A percentile compares a stretch with the other conserved stretches of the same genome.
Conservation (phyloP, 2,888 invertebrate species). For the Cephus nigrinus region DNA sequence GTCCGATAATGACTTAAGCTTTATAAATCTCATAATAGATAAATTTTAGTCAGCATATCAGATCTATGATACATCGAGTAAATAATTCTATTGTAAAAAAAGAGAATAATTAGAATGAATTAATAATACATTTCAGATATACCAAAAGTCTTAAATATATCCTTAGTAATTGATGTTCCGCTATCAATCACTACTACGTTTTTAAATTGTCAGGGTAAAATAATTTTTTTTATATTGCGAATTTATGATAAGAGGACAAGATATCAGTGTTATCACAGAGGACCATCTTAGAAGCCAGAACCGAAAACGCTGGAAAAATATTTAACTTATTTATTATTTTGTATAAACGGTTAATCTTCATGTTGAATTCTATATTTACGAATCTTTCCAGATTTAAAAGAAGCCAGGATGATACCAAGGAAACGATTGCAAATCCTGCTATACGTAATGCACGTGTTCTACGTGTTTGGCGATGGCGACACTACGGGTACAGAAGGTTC, state of each 20-base stretch:
- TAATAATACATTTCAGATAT: not conserved
- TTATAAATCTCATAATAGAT: not conserved
- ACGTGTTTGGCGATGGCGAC: constrained; percentile 31
- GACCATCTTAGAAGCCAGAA: not conserved
- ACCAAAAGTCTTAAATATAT: too few relatives aligned
- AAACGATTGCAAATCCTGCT: constrained; percentile 38
- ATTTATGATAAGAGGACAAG: not conserved
- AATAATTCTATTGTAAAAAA: not conserved
- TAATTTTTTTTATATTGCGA: not conserved
- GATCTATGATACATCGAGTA: not conserved
- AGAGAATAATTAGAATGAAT: not conserved
- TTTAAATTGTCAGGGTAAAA: not conserved
- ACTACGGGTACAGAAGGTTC: constrained; percentile 13
- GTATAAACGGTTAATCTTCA: not conserved
- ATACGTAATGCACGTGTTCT: constrained; percentile 31
- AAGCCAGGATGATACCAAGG: constrained; percentile 38
- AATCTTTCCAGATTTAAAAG: not conserved
- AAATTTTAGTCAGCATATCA: not conserved
- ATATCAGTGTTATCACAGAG: not conserved
- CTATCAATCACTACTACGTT: not conserved
- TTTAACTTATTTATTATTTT: not conserved
- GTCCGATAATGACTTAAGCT: not conserved
- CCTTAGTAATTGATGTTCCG: too few relatives aligned
- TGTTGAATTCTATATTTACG: not conserved
- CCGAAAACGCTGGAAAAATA: not conserved